Percentiles rank a stretch among this genome's conserved stretches.
Evolutionary conservation across 2,888 invertebrate genomes (phyloP).

Genomic region (Drosophila paramelanica): DNA sequence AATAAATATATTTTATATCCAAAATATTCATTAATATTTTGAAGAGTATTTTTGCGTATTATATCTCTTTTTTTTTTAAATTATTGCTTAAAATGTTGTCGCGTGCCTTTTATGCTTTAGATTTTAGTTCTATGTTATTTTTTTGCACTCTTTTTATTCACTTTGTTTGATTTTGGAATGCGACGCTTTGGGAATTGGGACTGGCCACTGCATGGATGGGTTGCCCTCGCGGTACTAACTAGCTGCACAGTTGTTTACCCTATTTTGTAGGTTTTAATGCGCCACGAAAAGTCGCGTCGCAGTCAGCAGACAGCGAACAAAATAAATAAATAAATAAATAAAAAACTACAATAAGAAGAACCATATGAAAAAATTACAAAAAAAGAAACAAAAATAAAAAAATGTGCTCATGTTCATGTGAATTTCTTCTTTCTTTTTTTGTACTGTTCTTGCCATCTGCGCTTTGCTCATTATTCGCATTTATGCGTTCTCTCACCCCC

Average conservation of each 20-base stretch:
- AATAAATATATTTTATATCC: too few species aligned
- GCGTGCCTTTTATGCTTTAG: slow-evolving; percentile 47
- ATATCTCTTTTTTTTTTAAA: neutral
- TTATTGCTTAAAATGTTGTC: slow-evolving; percentile 22
- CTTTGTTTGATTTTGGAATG: slow-evolving; percentile 1
- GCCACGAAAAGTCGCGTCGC: slow-evolving; percentile 49
- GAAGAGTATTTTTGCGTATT: slow-evolving; percentile 3
- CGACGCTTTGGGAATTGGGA: slow-evolving; percentile 2
- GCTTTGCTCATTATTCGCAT: slow-evolving; percentile 79
- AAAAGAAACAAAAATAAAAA: slow-evolving; percentile 38
- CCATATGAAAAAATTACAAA: slow-evolving; percentile 8
- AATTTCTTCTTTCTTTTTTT: slow-evolving; percentile 45
- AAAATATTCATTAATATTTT: neutral
- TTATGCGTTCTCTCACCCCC: slow-evolving; percentile 58
- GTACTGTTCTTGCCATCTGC: slow-evolving; percentile 47
- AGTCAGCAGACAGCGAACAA: slow-evolving; percentile 33
- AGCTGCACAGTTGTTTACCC: slow-evolving; percentile 74
- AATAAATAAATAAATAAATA: neutral
- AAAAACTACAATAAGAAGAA: slow-evolving; percentile 28
- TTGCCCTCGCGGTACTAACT: slow-evolving; percentile 73
- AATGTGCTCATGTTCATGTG: slow-evolving; percentile 41
- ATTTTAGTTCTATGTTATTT: slow-evolving; percentile 3
- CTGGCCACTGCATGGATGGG: slow-evolving; percentile 53
- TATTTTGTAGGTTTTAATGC: slow-evolving; percentile 76
- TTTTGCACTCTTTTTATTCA: slow-evolving; percentile 4